Evolutionary conservation across 2,113 vertebrate species (phyloP), one percentile per base, ranked within the genome.

Genomic region (Sander vitreus): DNA sequence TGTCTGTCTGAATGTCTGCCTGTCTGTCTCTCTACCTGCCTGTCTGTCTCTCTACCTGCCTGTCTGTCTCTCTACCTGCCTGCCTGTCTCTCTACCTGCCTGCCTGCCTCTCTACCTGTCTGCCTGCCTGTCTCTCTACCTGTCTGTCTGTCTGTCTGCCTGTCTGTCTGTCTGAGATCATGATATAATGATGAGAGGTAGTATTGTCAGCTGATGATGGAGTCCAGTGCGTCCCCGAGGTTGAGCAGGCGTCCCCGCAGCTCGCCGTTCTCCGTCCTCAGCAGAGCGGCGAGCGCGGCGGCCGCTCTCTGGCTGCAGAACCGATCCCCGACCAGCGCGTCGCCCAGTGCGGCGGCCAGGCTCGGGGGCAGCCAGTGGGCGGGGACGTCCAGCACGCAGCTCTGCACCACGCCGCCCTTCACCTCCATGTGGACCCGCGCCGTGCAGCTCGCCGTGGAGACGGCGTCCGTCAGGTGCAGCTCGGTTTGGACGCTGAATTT

Each of bases 371-470:
- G 89, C 97, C 97, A 99, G 25, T 93, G 74, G 0, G 89, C 58
- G 0, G 96, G 95, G 13, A 95, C 77, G 23, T 95, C 88, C 27
- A 98, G 88, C 1, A 81, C 70, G 78, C 96, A 98, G 54, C 50
- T 78, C 65, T 96, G 95, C 54, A 99, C 95, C 69, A 88, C 90
- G 13, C 98, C 97, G 3, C 91, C 95, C 88, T 96, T 99, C 60
- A 99, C 81, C 27, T 96, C 95, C 87, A 98, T 54, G 12, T 88
- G 88, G 23, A 99, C 74, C 25, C 0, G 13, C 6, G 83, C 89
- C 0, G 67, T 62, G 75, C 72, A 19, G 43, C 6, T 15, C 4
- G 53, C 27, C 0, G 8, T 12, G 0, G 43, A 9, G 0, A 0
- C 60, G 25, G 88, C 76, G 45, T 94, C 91, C 0, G n/a, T 18